Base-by-base conservation (phyloP, 2,113 vertebrate genomes). In the Cariama cristata region DNA sequence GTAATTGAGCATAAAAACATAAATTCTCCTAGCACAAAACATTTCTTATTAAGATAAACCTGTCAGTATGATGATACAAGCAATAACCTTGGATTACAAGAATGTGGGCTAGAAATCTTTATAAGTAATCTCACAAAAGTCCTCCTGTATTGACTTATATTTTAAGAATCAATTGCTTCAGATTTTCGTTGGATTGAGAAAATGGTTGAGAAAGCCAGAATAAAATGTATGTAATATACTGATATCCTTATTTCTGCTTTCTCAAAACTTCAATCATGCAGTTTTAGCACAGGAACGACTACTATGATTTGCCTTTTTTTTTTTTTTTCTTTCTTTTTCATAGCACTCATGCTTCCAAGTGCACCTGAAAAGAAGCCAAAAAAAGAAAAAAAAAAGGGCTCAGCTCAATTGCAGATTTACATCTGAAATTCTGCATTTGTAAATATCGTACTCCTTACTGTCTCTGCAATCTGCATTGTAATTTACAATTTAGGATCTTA, bases 1-100 rank as follows among this genome's bases (percentile, higher is more conserved):
- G 75, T 97, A 94, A 97, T 96, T 98, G 95, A 93, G 94, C 94
- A 86, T 94, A 84, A 71, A 96, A 94, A n/a, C 79, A 86, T 96
- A 96, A 94, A 90, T 97, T 95, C 89, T 89, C 52, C 47, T 68
- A 91, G 68, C 56, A 91, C 86, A 95, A 97, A 97, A 86, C 95
- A 91, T 94, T 95, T 95, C 93, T 93, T 96, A 82, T 87, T 98
- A 88, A 93, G 94, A 92, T 97, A 96, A 96, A 95, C 82, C 45
- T 96, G 69, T 93, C 89, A 95, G 73, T 40, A 68, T 93, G 72
- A 85, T 86, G 95, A 96, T 97, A 95, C 86, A 95, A 90, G 79
- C 67, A 96, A 88, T 96, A 97, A 93, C 81, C 92, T 91, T 86
- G 80, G 91, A 97, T 90, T 97, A 92, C 40, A 86, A 30, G 63